Base-by-base conservation (phyloP, 2,797 vertebrate genomes). In the Taeniopygia guttata region DNA sequence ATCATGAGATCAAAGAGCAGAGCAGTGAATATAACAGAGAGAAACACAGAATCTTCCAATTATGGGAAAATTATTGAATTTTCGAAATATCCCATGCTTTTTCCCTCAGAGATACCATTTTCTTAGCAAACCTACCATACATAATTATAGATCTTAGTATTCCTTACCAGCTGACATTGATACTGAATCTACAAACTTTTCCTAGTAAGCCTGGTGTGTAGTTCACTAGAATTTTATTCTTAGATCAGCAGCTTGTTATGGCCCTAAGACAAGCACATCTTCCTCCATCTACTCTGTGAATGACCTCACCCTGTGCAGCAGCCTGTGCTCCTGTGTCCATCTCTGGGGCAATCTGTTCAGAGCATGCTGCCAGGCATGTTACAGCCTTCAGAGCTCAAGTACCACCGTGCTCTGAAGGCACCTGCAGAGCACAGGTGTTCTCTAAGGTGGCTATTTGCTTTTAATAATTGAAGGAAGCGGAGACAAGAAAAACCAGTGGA, bases 381-480 rank as follows among this genome's bases (percentile, higher is more conserved):
- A 34, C 0, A 1, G 54, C n/a, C 68, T 90, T 96, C 84, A 83
- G 63, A 94, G 81, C 82, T 78, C 78, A 7, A 49, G 51, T 40
- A 66, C 87, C 34, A 46, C 87, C 66, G n/a, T n/a, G n/a, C n/a
- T n/a, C n/a, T n/a, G n/a, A n/a, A 74, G 43, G 46, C 30, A 56
- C 75, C 78, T 91, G 79, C 75, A 81, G 87, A 93, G 75, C 45
- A 84, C 87, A 95, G 87, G 93, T 96, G 95, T 45, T 95, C 60
- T 92, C 54, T 66, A n/a, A 17, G 43, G 83, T 54, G 60, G 43
- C 23, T 87, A 10, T 89, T 95, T 80, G 30, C 49, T 83, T 4
- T 0, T 29, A 80, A 42, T 11, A 73, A 42, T 19, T 29, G 54
- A 77, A 73, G 16, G 55, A 23, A 94, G 49, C 30, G 75, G 30